Percentiles rank a stretch among this genome's conserved stretches.
Conservation (phyloP, 2,797 vertebrate species). For the Aeoliscus strigatus region DNA sequence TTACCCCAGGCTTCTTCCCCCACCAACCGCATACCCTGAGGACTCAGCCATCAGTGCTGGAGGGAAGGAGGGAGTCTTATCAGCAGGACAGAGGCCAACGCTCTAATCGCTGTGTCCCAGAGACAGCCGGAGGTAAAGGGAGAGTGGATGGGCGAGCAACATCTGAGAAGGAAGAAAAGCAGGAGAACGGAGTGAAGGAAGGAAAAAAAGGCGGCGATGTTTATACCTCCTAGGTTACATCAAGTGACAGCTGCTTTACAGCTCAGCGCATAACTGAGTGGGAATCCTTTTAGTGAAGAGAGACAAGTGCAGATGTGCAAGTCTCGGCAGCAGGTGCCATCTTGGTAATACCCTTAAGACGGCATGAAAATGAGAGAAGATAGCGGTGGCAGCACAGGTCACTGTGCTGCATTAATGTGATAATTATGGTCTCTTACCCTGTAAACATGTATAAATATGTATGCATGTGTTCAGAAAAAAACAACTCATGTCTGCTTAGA, state of each 20-base stretch:
- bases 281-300: constrained; percentile 38
- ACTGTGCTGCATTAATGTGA: background rate
- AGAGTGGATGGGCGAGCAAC: constrained; percentile 46
- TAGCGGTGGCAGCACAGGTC: background rate
- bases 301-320: constrained; percentile 23
- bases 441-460: no score
- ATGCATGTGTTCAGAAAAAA: no score
- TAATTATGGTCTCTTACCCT: background rate
- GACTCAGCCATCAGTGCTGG: constrained; percentile 48
- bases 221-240: constrained; percentile 56
- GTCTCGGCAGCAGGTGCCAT: constrained; percentile 17
- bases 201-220: constrained; percentile 21
- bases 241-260: constrained; percentile 59
- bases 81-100: constrained; percentile 66
- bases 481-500: no score
- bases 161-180: constrained; percentile 26
- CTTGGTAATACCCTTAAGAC: constrained; percentile 22
- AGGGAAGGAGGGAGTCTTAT: constrained; percentile 61
- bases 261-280: constrained; percentile 46
- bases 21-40: constrained; percentile 29
- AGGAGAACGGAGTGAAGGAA: constrained; percentile 3
- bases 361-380: constrained; percentile 1
- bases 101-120: constrained; percentile 72
- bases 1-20: constrained; percentile 35
- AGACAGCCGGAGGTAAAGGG: constrained; percentile 53